Conservation (phyloP, 2,888 invertebrate species). For the Zaprionus obscuricornis region DNA sequence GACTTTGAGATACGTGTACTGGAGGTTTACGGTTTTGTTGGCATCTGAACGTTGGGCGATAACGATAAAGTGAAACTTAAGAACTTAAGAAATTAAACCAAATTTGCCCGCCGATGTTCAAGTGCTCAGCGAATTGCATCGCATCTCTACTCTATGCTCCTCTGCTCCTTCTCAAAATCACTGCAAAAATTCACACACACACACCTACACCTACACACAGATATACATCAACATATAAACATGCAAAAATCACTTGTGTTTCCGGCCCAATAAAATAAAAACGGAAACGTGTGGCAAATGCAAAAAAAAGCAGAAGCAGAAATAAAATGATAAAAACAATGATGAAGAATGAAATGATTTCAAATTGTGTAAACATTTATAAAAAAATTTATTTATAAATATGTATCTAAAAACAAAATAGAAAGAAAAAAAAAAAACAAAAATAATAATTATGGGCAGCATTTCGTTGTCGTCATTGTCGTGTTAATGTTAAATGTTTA, state of each 20-base stretch:
- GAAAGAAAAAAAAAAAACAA: no score
- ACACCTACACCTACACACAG: conserved; percentile 12
- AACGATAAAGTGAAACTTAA: not conserved
- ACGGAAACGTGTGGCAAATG: conserved; percentile 34
- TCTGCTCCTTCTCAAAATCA: conserved; percentile 48
- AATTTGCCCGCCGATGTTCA: conserved; percentile 74
- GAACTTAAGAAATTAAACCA: conserved; percentile 47
- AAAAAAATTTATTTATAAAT: conserved; percentile 52
- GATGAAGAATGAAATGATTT: conserved; percentile 10
- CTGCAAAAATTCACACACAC: conserved; percentile 5
- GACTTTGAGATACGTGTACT: conserved; percentile 97
- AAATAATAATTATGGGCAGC: no score
- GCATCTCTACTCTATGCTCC: conserved; percentile 22
- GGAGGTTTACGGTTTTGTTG: conserved; percentile 97
- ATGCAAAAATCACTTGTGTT: conserved; percentile 22
- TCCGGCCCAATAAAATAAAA: conserved; percentile 34
- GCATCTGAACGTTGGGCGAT: conserved; percentile 73
- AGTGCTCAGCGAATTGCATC: conserved; percentile 65
- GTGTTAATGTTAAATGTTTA: conserved; percentile 68
- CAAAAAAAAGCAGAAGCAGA: conserved; percentile 10
- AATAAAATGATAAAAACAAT: conserved; percentile 31
- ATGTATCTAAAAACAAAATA: conserved; percentile 59
- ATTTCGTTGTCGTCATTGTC: conserved; percentile 50
- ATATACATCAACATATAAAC: conserved; percentile 28
- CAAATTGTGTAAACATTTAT: conserved; percentile 67